Evolutionary conservation across 2,113 vertebrate species (phyloP).

Genomic region (Rhinolophus sinicus): DNA sequence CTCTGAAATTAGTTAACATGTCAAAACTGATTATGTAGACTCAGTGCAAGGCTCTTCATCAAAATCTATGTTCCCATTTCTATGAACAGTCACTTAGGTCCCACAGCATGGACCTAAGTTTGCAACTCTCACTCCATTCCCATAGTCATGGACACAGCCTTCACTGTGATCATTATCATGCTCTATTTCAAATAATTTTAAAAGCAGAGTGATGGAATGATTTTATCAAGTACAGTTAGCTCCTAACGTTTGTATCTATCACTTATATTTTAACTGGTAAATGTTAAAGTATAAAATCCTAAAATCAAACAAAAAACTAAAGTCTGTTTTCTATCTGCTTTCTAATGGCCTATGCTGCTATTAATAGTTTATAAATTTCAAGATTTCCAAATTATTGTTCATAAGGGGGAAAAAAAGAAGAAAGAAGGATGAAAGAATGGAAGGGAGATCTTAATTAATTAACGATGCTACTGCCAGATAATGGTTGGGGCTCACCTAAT

Average conservation of each 20-base stretch:
- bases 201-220: background rate
- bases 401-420: background rate
- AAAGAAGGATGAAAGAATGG: too few relatives aligned
- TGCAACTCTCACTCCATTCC: rapidly evolving
- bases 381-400: background rate
- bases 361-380: background rate
- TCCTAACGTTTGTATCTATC: background rate
- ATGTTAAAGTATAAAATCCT: background rate
- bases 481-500: background rate
- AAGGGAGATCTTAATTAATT: background rate
- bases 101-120: background rate
- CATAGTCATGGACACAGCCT: background rate
- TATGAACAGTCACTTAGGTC: background rate
- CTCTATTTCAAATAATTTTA: background rate
- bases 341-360: background rate
- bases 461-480: background rate
- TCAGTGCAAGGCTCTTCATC: background rate
- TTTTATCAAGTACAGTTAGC: background rate
- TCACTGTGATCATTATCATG: background rate
- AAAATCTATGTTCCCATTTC: background rate
- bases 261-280: background rate
- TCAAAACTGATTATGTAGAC: conserved; percentile 61
- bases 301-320: background rate
- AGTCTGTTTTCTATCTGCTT: background rate
- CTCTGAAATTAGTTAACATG: conserved; percentile 70